phyloP scores from a whole-genome alignment of 1,140 invertebrate genomes.

The Drosophila bocki region DNA sequence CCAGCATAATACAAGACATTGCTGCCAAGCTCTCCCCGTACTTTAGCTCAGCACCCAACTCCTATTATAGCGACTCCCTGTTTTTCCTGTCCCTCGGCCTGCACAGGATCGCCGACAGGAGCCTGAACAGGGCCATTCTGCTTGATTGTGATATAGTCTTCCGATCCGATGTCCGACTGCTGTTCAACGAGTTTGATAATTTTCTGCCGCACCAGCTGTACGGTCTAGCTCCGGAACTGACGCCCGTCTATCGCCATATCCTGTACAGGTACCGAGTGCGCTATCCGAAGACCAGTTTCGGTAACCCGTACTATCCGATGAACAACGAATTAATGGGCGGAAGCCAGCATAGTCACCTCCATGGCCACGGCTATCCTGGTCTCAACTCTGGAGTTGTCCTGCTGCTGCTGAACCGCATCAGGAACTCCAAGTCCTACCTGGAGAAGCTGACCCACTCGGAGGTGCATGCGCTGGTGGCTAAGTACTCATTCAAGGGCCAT shows the following conservation, averaged over 20 bases:
- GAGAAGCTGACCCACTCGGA: constrained; percentile 87
- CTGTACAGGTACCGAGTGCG: constrained; percentile 89
- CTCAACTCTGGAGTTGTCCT: constrained; percentile 94
- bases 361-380: constrained; percentile 88
- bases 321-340: constrained; percentile 50
- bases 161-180: constrained; percentile 88
- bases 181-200: constrained; percentile 89
- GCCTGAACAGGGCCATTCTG: constrained; percentile 89
- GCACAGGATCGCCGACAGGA: constrained; percentile 89
- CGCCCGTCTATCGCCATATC: constrained; percentile 93
- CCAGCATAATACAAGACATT: constrained; percentile 88
- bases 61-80: constrained; percentile 93
- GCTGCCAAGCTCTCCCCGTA: constrained; percentile 90
- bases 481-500: constrained; percentile 92
- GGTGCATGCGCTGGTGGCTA: constrained; percentile 88
- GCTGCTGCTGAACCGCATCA: constrained; percentile 90
- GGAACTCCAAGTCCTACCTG: constrained; percentile 88
- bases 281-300: constrained; percentile 88
- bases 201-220: constrained; percentile 87
- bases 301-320: constrained; percentile 84
- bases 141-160: constrained; percentile 94
- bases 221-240: constrained; percentile 91
- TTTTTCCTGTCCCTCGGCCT: constrained; percentile 93
- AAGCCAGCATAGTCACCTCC: constrained; percentile 47
- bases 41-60: constrained; percentile 91